A percentile compares a stretch with the other conserved stretches of the same genome.
phyloP scores from a whole-genome alignment of 2,113 vertebrate genomes.

The Vicugna pacos region DNA sequence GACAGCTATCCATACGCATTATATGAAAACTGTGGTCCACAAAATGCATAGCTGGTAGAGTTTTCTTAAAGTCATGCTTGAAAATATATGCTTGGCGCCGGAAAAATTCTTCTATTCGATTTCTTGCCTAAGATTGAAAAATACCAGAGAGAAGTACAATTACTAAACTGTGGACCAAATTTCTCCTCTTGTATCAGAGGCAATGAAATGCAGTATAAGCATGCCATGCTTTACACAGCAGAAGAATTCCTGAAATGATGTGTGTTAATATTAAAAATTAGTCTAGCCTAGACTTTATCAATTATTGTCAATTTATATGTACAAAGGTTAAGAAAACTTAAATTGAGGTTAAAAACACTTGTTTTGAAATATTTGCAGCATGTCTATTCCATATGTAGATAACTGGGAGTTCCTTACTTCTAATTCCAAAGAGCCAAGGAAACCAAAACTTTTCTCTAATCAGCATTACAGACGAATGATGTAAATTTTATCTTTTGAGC shows the following conservation, averaged over 20 bases:
- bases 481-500: slow-evolving; percentile 35
- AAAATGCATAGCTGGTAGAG: slow-evolving; percentile 81
- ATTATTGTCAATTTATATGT: not conserved
- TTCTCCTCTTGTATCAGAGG: slow-evolving; percentile 29
- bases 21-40: slow-evolving; percentile 86
- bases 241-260: slow-evolving; percentile 25
- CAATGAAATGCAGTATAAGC: not conserved
- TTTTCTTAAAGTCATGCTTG: slow-evolving; percentile 19
- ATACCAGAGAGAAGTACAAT: slow-evolving; percentile 45
- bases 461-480: slow-evolving; percentile 34
- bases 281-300: not conserved
- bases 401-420: not conserved
- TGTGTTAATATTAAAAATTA: slow-evolving; percentile 28
- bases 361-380: slow-evolving; percentile 18
- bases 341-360: not conserved
- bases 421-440: slow-evolving; percentile 25
- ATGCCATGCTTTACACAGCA: not conserved
- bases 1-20: slow-evolving; percentile 84
- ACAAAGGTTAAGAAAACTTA: slow-evolving; percentile 15
- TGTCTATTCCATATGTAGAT: not conserved
- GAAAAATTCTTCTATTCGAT: slow-evolving; percentile 85
- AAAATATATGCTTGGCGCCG: slow-evolving; percentile 55
- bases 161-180: slow-evolving; percentile 28
- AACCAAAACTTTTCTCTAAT: slow-evolving; percentile 49
- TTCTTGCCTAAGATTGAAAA: slow-evolving; percentile 83